phyloP scores from a whole-genome alignment of 2,797 vertebrate genomes.

The Glossophaga mutica region DNA sequence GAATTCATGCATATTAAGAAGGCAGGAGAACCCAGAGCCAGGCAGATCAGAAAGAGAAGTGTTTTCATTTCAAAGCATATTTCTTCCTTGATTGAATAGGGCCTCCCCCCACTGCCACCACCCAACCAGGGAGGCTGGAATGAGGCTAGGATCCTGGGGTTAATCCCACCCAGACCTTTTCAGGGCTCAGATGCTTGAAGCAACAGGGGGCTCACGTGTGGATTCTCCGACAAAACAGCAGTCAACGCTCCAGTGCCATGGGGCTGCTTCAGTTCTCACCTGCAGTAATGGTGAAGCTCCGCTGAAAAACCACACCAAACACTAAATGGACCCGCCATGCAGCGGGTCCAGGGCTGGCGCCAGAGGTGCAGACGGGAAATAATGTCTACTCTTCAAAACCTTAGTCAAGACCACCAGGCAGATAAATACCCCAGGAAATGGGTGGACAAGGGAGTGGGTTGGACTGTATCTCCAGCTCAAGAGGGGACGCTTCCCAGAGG shows the following conservation, averaged over 20 bases:
- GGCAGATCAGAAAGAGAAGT: constrained; percentile 69
- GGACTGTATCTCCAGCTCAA: neutral
- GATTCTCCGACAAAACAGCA: neutral
- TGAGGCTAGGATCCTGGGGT: constrained; percentile 62
- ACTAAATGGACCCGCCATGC: fast-evolving
- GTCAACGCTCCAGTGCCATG: neutral
- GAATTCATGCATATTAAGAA: constrained; percentile 75
- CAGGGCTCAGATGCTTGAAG: constrained; percentile 47
- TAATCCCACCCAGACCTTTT: constrained; percentile 66
- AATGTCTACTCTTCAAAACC: neutral
- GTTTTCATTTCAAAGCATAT: constrained; percentile 78
- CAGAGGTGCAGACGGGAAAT: neutral
- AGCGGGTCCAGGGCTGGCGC: neutral
- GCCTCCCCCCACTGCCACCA: neutral
- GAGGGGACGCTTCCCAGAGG: neutral
- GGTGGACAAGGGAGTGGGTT: too few species aligned
- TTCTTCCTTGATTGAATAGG: constrained; percentile 71
- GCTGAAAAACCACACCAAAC: neutral
- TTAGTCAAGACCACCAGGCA: neutral
- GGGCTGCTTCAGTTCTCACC: neutral
- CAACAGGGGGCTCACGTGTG: neutral
- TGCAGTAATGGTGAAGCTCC: neutral
- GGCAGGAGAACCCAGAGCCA: constrained; percentile 51
- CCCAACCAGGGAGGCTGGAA: constrained; percentile 54
- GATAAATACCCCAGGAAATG: neutral